phyloP scores from a whole-genome alignment of 2,888 invertebrate genomes.

The Bedellia somnulentella region DNA sequence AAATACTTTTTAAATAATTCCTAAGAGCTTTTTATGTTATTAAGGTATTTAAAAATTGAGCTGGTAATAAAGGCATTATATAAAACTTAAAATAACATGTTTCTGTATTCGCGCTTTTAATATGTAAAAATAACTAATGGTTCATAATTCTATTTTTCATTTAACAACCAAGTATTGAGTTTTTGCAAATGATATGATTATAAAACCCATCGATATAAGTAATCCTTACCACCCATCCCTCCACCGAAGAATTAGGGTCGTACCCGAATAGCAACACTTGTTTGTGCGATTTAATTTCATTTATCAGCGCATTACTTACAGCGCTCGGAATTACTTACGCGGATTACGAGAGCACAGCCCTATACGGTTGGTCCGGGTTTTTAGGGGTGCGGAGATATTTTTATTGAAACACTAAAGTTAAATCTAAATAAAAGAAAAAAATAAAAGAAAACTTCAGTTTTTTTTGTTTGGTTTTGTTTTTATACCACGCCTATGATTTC shows the following conservation, averaged over 20 bases:
- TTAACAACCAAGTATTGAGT: constrained; percentile 4
- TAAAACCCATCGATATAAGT: background rate
- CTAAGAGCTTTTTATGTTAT: background rate
- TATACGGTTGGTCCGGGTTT: too few relatives aligned
- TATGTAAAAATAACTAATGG: too few relatives aligned
- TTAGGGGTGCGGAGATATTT: background rate
- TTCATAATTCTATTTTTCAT: too few relatives aligned
- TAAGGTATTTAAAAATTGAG: background rate
- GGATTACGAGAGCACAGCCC: constrained; percentile 42
- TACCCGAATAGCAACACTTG: constrained; percentile 44
- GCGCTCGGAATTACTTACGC: constrained; percentile 54
- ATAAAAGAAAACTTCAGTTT: background rate
- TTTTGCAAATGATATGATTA: background rate
- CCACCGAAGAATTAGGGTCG: constrained; percentile 30
- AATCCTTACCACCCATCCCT: constrained; percentile 19
- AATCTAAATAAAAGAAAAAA: too few relatives aligned
- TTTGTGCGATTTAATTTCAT: constrained; percentile 63
- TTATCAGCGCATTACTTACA: constrained; percentile 61
- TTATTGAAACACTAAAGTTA: background rate
- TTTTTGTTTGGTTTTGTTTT: background rate
- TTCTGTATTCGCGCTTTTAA: too few relatives aligned
- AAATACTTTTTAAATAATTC: background rate
- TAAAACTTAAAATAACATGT: background rate
- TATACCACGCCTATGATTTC: background rate
- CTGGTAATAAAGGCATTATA: too few relatives aligned